A percentile compares a stretch with the other conserved stretches of the same genome.
Evolutionary conservation across 35 echinoderm and acorn worm species (phyloP).

Genomic region (Diadema setosum): DNA sequence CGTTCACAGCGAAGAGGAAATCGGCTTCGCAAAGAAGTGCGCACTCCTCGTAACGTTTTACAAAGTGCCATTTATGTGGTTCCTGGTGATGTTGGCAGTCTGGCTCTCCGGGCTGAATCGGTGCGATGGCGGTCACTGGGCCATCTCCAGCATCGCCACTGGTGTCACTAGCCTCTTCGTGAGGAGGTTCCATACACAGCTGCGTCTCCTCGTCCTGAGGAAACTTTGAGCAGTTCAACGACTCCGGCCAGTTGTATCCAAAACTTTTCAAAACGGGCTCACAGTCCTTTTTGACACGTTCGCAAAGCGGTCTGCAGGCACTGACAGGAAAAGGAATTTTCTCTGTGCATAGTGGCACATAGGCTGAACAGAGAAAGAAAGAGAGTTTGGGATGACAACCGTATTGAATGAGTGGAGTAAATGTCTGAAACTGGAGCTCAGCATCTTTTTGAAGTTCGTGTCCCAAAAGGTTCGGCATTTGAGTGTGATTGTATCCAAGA

Average conservation of each 20-base stretch:
- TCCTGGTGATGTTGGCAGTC: constrained; percentile 64
- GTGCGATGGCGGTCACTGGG: not conserved
- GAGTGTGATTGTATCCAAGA: constrained; percentile 90
- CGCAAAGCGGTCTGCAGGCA: constrained; percentile 87
- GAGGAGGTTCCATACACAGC: constrained; percentile 75
- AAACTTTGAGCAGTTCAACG: constrained; percentile 88
- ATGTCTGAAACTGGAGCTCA: constrained; percentile 84
- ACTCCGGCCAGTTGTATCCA: constrained; percentile 78
- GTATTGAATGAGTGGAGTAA: constrained; percentile 96
- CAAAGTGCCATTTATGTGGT: constrained; percentile 87
- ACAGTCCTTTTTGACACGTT: constrained; percentile 76
- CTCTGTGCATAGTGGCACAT: constrained; percentile 85
- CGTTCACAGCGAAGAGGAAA: constrained; percentile 49
- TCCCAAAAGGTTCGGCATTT: constrained; percentile 93
- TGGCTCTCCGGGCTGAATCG: constrained; percentile 17
- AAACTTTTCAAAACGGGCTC: constrained; percentile 95
- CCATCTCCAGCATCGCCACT: not conserved
- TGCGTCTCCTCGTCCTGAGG: constrained; percentile 55
- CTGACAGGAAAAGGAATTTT: constrained; percentile 90
- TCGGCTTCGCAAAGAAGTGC: constrained; percentile 72
- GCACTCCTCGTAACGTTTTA: constrained; percentile 82
- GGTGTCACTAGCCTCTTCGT: not conserved
- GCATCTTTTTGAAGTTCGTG: constrained; percentile 95
- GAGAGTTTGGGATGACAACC: constrained; percentile 64
- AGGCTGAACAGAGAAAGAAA: constrained; percentile 97